phyloP scores from a whole-genome alignment of 2,113 vertebrate genomes.

The Siphamia tubifer region DNA sequence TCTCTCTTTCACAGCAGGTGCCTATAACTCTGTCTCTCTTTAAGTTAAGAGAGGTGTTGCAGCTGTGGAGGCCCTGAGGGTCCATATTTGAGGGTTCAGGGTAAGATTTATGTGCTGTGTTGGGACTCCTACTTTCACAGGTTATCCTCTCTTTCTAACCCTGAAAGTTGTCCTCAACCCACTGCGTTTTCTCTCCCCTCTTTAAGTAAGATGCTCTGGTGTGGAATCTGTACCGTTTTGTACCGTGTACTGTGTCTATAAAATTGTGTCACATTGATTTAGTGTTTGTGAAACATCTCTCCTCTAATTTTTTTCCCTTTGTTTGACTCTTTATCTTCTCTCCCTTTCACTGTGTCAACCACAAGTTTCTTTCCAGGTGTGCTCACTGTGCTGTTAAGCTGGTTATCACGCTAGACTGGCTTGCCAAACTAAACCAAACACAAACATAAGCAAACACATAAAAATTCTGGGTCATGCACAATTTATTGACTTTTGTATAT shows the following conservation, averaged over 20 bases:
- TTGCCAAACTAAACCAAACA: constrained; percentile 75
- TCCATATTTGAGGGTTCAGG: constrained; percentile 88
- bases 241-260: constrained; percentile 70
- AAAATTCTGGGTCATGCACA: constrained; percentile 41
- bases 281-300: constrained; percentile 79
- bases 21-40: constrained; percentile 96
- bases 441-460: constrained; percentile 49
- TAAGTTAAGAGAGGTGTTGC: constrained; percentile 87
- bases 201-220: constrained; percentile 62
- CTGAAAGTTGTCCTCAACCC: constrained; percentile 76
- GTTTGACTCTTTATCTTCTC: constrained; percentile 80
- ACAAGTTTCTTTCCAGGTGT: constrained; percentile 97
- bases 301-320: constrained; percentile 75
- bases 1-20: constrained; percentile 96
- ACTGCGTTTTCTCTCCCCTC: constrained; percentile 62
- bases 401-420: constrained; percentile 75
- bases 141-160: constrained; percentile 77
- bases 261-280: constrained; percentile 76
- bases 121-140: constrained; percentile 85
- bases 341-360: constrained; percentile 89
- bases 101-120: constrained; percentile 94
- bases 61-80: constrained; percentile 81
- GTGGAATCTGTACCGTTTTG: constrained; percentile 66
- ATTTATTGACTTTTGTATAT: constrained; percentile 57
- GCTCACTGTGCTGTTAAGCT: constrained; percentile 78